These are phyloP conservation scores for Steinernema khuongi DNA, from an alignment of 1,140 invertebrate genomes.

Conservation along the genomic window DNA sequence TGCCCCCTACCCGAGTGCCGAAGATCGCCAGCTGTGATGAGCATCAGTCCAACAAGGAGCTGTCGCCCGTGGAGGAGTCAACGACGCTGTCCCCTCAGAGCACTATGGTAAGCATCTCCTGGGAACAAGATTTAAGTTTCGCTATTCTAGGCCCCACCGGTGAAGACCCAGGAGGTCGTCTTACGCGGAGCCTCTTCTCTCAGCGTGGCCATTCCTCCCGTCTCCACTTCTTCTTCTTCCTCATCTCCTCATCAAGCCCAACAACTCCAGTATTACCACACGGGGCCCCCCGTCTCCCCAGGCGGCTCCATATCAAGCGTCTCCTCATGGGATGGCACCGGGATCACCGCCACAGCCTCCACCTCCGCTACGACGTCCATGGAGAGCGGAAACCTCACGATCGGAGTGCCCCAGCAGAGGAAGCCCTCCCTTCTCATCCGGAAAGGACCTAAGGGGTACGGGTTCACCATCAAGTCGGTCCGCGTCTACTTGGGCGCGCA, in stretches of 20 bases:
- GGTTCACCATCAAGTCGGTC: conserved; percentile 57
- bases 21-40: conserved; percentile 30
- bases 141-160: conserved; percentile 20
- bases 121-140: not conserved
- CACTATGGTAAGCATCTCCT: not conserved
- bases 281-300: conserved; percentile 21
- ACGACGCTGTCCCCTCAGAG: not conserved
- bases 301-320: conserved; percentile 31
- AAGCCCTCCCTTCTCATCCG: conserved; percentile 7
- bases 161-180: conserved; percentile 31
- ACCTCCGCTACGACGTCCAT: not conserved
- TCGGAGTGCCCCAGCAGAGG: not conserved
- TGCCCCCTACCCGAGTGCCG: conserved; percentile 17
- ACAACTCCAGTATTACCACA: conserved; percentile 2
- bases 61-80: conserved; percentile 47
- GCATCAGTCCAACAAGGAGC: conserved; percentile 32
- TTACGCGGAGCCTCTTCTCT: conserved; percentile 1
- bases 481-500: conserved; percentile 54
- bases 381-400: conserved; percentile 15
- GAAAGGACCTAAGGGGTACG: conserved; percentile 53
- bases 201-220: conserved; percentile 18
- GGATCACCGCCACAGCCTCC: conserved; percentile 1
- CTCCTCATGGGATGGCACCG: conserved; percentile 28
- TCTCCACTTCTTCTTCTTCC: conserved; percentile 14
- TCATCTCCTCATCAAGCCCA: conserved; percentile 25